Percentiles rank a stretch among this genome's conserved stretches.
phyloP scores from a whole-genome alignment of 2,888 invertebrate species.

The Noctua janthe region DNA sequence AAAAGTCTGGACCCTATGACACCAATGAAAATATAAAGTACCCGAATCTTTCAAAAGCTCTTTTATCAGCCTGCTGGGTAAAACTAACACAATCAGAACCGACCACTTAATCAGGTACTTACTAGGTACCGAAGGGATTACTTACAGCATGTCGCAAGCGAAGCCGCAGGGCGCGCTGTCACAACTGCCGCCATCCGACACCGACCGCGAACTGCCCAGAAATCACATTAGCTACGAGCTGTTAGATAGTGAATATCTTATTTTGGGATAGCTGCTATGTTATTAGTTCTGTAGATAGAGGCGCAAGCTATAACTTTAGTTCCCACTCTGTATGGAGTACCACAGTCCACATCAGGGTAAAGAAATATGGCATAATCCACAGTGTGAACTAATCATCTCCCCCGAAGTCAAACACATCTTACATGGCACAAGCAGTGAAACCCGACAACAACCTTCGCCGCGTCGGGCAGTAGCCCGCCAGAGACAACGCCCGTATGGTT shows the following conservation, averaged over 20 bases:
- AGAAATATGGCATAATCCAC: not conserved
- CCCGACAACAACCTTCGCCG: not conserved
- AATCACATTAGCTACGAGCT: constrained; percentile 59
- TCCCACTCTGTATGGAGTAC: not conserved
- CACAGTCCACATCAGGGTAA: not conserved
- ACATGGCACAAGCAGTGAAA: not conserved
- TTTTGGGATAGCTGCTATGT: constrained; percentile 19
- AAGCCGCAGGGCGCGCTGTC: constrained; percentile 65
- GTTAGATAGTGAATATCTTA: constrained; percentile 44
- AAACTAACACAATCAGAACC: constrained; percentile 4
- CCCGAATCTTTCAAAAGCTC: not conserved
- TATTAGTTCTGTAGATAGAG: not conserved
- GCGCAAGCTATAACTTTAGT: not conserved
- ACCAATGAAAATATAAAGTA: not conserved
- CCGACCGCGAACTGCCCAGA: constrained; percentile 66
- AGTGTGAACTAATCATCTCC: not conserved
- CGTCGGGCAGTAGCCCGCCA: not conserved
- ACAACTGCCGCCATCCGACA: constrained; percentile 62
- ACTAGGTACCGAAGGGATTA: constrained; percentile 39
- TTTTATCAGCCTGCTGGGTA: not conserved
- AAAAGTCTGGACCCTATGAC: not conserved
- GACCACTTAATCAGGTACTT: not conserved
- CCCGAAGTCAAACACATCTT: not conserved
- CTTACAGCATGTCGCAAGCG: constrained; percentile 68
- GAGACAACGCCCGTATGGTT: not conserved